phyloP scores from a whole-genome alignment of 2,888 invertebrate genomes.

The Oscheius myriophilus region DNA sequence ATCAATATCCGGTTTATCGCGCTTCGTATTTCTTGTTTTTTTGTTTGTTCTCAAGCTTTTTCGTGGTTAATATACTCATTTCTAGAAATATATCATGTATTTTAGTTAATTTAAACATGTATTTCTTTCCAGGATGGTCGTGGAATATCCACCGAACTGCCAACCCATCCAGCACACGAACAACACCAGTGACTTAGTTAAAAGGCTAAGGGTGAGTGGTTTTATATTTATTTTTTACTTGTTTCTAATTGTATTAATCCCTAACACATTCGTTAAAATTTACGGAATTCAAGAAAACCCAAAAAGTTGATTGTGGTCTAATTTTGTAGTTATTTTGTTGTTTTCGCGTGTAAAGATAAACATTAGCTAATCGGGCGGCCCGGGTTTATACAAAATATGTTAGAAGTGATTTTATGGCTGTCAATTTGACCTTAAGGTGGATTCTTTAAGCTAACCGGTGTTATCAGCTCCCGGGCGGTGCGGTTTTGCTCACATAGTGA shows the following conservation, averaged over 20 bases:
- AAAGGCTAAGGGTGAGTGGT: conserved; percentile 15
- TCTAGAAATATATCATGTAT: not conserved
- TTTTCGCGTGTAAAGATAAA: not conserved
- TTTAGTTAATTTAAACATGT: no score
- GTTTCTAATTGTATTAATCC: not conserved
- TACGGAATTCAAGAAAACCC: not conserved
- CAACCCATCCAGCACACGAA: conserved; percentile 9
- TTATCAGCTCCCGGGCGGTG: no score
- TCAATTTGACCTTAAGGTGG: no score
- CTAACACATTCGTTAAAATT: no score
- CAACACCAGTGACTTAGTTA: conserved; percentile 17
- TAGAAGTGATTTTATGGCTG: no score
- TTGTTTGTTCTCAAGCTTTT: not conserved
- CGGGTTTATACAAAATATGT: no score
- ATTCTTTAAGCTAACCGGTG: no score
- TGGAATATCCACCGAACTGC: conserved; percentile 26
- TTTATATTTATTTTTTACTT: not conserved
- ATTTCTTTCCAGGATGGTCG: conserved; percentile 1
- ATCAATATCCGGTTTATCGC: conserved; percentile 3
- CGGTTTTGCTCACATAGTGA: no score
- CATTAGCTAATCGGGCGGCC: not conserved
- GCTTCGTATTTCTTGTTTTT: conserved; percentile 10
- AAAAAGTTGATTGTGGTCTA: not conserved
- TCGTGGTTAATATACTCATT: no score
- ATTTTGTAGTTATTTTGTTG: not conserved